Evolutionary conservation across 2,888 invertebrate species (phyloP).

Genomic region (Actias luna): DNA sequence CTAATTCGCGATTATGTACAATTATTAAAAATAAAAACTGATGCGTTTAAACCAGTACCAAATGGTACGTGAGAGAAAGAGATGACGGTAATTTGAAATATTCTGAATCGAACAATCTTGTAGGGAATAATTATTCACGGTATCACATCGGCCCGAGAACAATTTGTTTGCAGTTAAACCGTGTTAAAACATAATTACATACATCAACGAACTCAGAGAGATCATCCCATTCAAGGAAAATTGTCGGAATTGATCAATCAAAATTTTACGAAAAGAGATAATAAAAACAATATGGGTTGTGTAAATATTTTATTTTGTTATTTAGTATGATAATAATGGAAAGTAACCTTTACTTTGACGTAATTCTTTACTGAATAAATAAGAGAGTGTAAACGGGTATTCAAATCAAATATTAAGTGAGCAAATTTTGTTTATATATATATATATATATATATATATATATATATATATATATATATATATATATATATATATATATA

Average conservation of each 20-base stretch:
- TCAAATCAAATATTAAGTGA: no score
- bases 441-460: no score
- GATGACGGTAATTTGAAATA: not conserved
- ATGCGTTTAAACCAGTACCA: not conserved
- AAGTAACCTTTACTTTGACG: not conserved
- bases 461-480: no score
- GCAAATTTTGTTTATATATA: no score
- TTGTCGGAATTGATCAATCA: constrained; percentile 48
- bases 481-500: no score
- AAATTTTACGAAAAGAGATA: constrained; percentile 13
- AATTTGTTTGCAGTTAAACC: constrained; percentile 33
- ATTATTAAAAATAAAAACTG: not conserved
- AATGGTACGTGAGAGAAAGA: not conserved
- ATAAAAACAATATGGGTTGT: not conserved
- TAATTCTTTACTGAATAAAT: no score
- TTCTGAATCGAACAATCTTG: constrained; percentile 11
- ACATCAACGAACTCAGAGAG: constrained; percentile 19
- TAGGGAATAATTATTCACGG: constrained; percentile 14
- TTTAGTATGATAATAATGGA: not conserved
- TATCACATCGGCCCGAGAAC: constrained; percentile 34
- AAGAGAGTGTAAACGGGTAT: no score
- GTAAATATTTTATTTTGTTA: not conserved
- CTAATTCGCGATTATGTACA: not conserved
- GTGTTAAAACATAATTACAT: constrained; percentile 38
- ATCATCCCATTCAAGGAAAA: constrained; percentile 31